A percentile compares a stretch with the other conserved stretches of the same genome.
phyloP scores from a whole-genome alignment of 2,113 vertebrate genomes.

The Podarcis muralis region DNA sequence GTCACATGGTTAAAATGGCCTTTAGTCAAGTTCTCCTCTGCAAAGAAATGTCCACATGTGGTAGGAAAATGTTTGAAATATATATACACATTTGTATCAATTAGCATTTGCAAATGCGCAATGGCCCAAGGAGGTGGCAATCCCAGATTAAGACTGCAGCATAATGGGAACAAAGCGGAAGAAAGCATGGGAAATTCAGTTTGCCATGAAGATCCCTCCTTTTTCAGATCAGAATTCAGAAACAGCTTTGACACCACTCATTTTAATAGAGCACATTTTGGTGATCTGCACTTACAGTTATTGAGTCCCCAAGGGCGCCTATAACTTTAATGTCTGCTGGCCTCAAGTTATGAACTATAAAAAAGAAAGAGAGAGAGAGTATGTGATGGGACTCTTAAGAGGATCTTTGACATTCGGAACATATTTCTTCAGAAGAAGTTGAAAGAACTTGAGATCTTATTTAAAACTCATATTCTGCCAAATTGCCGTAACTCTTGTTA shows the following conservation, averaged over 20 bases:
- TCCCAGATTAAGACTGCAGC: not conserved
- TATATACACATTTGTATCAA: not conserved
- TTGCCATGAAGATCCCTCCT: not conserved
- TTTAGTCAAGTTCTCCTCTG: not conserved
- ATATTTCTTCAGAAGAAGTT: constrained; percentile 6
- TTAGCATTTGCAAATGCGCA: not conserved
- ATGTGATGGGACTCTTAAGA: constrained; percentile 3
- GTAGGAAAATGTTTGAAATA: not conserved
- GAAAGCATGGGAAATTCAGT: not conserved
- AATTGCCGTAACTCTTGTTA: not conserved
- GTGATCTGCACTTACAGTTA: constrained; percentile 84
- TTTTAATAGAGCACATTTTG: constrained; percentile 10
- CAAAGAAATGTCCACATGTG: not conserved
- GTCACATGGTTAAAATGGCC: not conserved
- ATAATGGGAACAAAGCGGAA: not conserved
- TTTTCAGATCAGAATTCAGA: constrained; percentile 23
- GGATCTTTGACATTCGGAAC: not conserved
- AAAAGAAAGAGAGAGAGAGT: not conserved
- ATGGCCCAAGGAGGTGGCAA: not conserved
- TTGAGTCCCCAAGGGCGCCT: constrained; percentile 90
- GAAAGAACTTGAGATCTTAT: constrained; percentile 9
- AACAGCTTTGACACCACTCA: constrained; percentile 4
- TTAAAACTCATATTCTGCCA: constrained; percentile 25
- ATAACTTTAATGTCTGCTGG: constrained; percentile 89
- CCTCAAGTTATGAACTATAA: constrained; percentile 88